Base-by-base conservation (phyloP, 2,113 vertebrate species). In the Perognathus longimembris region DNA sequence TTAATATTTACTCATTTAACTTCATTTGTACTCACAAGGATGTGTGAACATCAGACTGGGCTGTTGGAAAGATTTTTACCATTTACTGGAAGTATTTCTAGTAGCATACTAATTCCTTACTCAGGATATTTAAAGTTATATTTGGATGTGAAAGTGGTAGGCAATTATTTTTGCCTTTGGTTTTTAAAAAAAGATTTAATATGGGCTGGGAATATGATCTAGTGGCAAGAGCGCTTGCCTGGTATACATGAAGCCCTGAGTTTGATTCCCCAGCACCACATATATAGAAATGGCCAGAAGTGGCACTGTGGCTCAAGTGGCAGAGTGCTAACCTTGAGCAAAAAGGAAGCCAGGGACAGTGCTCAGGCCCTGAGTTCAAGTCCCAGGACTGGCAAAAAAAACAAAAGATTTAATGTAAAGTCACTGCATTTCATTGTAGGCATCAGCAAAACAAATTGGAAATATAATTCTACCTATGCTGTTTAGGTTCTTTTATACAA, bases 371-470 rank as follows among this genome's bases (percentile, higher is more conserved):
- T n/a, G n/a, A n/a, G n/a, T n/a, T n/a, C n/a, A n/a, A n/a, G n/a
- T n/a, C n/a, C n/a, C n/a, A n/a, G n/a, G n/a, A n/a, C n/a, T n/a
- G n/a, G n/a, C n/a, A n/a, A n/a, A n/a, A n/a, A n/a, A n/a, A n/a
- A n/a, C n/a, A n/a, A n/a, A n/a, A 87, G 91, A 83, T 22, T 34
- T 78, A 80, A 32, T 94, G 63, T 91, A 94, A 91, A 83, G 71
- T 32, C 21, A 69, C 34, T 83, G 1, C 21, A 32, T 82, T 40
- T 79, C 36, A 91, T 5, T 75, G 12, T 90, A n/a, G 78, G 6
- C 22, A 69, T 24, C 71, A 57, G 81, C 24, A 94, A 71, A 88
- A 91, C 59, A 95, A 78, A 54, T 87, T 78, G 3, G 76, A 91
- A 89, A 88, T 81, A 1, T 64, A 85, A 77, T 92, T 90, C n/a